Percentiles rank a stretch among this genome's conserved stretches.
These are phyloP conservation scores for Kryphioiulus occultus DNA, from an alignment of 2,888 invertebrate genomes.

Conservation along the genomic window DNA sequence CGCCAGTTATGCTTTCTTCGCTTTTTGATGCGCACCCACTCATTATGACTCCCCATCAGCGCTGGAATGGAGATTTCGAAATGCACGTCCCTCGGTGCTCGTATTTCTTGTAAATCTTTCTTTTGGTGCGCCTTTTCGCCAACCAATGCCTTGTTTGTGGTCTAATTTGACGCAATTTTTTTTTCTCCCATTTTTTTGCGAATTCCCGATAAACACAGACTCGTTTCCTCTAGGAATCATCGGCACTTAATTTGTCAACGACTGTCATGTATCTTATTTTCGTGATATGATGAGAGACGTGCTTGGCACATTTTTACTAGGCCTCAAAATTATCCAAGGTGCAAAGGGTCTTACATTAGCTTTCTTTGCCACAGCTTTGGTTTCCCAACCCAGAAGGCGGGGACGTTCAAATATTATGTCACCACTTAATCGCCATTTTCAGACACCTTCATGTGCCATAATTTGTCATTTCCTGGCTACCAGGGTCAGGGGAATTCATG, in stretches of 20 bases:
- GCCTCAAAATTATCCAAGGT: too few species aligned
- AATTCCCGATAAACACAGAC: background rate
- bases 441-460: too few species aligned
- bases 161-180: background rate
- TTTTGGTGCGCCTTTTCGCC: background rate
- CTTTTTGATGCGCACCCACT: background rate
- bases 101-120: conserved; percentile 26
- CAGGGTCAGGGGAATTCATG: too few species aligned
- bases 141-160: background rate
- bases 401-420: too few species aligned
- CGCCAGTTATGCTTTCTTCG: conserved; percentile 26
- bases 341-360: too few species aligned
- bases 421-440: too few species aligned
- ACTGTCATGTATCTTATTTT: conserved; percentile 8
- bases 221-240: background rate
- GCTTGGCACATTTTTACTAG: too few species aligned
- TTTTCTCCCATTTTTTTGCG: background rate
- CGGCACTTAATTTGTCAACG: background rate
- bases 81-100: background rate
- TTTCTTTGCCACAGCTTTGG: too few species aligned
- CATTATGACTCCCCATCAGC: background rate
- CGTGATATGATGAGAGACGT: background rate
- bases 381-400: too few species aligned
- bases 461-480: too few species aligned
- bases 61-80: background rate